phyloP scores from a whole-genome alignment of 2,797 vertebrate species.

The Dipus sagitta region DNA sequence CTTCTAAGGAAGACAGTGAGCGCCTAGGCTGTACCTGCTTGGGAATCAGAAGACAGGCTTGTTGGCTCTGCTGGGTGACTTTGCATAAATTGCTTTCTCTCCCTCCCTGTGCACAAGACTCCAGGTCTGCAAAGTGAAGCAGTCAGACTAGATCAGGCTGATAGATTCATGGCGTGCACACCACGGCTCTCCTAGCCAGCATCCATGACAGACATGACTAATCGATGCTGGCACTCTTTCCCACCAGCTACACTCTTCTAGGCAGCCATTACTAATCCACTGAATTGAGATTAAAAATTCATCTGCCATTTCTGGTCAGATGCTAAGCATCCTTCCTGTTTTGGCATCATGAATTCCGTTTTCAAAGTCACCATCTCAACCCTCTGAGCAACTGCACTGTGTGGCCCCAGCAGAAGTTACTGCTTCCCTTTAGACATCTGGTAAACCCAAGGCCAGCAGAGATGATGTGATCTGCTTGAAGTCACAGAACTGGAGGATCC shows the following conservation, averaged over 20 bases:
- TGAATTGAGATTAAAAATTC: background rate
- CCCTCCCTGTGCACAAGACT: background rate
- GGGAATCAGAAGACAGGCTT: background rate
- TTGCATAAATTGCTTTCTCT: background rate
- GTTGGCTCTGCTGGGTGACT: constrained; percentile 18
- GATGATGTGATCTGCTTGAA: background rate
- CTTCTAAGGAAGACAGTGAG: background rate
- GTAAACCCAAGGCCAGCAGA: background rate
- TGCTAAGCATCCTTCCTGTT: background rate
- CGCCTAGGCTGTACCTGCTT: rapidly evolving
- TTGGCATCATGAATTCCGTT: background rate
- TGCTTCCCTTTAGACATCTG: background rate
- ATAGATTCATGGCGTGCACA: background rate
- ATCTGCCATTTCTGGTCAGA: background rate
- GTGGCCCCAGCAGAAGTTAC: background rate
- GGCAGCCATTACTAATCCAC: background rate
- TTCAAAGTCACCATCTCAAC: background rate
- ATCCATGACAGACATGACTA: background rate
- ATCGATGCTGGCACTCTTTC: rapidly evolving
- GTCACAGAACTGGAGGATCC: background rate
- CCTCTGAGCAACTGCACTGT: too few relatives aligned
- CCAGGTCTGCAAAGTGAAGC: background rate
- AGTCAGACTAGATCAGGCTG: background rate
- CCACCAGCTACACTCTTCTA: background rate
- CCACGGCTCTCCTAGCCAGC: rapidly evolving